Evolutionary conservation across 2,797 vertebrate species (phyloP).

Genomic region (Gorsachius magnificus): DNA sequence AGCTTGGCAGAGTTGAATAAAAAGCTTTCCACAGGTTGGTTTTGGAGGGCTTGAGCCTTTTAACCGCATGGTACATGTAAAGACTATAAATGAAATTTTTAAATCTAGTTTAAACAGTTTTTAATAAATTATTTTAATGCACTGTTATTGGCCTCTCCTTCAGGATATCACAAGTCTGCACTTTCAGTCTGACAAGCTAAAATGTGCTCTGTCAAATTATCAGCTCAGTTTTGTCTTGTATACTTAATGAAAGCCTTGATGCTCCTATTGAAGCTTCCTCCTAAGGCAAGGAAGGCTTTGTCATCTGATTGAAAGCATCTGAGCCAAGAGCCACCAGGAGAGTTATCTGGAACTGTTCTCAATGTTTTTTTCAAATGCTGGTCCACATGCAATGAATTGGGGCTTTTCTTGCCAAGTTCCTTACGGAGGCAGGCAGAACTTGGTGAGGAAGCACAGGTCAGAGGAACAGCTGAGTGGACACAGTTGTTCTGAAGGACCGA

Average conservation of each 20-base stretch:
- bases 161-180: slow-evolving; percentile 42
- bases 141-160: slow-evolving; percentile 7
- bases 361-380: not conserved
- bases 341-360: not conserved
- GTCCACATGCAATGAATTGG: not conserved
- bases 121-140: slow-evolving; percentile 22
- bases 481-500: not conserved
- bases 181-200: not conserved
- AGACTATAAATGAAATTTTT: not conserved
- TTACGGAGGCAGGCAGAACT: not conserved
- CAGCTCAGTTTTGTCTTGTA: not conserved
- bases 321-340: not conserved
- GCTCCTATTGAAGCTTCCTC: not conserved
- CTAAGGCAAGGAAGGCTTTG: not conserved
- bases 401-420: not conserved
- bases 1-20: not conserved
- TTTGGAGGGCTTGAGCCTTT: slow-evolving; percentile 25
- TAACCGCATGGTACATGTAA: not conserved
- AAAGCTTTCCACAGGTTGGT: not conserved
- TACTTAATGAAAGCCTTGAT: not conserved
- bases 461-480: not conserved
- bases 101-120: not conserved
- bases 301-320: not conserved
- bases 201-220: slow-evolving; percentile 6
- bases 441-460: not conserved